Conservation (phyloP, 2,888 invertebrate species). For the Camptogramma bilineatum region DNA sequence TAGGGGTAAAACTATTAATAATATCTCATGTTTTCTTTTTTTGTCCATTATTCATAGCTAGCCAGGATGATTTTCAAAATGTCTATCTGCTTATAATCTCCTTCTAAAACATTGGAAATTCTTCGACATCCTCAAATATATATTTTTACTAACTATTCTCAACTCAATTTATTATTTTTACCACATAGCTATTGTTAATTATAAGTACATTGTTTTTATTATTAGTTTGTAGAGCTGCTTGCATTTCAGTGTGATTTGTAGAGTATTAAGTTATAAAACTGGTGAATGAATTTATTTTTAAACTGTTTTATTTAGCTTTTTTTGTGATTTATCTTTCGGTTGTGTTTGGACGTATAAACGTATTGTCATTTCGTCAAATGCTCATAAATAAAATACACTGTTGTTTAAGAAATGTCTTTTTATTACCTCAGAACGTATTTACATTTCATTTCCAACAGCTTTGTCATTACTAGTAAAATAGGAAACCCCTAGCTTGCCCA, state of each 20-base stretch:
- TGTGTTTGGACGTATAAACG: constrained; percentile 21
- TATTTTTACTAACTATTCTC: no score
- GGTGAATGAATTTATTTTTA: constrained; percentile 21
- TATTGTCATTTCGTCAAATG: neutral
- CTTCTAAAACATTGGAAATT: no score
- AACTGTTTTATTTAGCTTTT: no score
- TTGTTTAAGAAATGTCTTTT: constrained; percentile 4
- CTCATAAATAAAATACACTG: constrained; percentile 2
- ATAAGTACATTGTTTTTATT: constrained; percentile 21
- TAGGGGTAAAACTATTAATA: neutral
- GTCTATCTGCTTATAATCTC: no score
- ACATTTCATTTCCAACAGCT: neutral
- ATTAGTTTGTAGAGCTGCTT: constrained; percentile 22
- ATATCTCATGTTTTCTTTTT: neutral
- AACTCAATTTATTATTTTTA: neutral
- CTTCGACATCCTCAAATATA: no score
- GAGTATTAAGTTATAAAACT: constrained; percentile 13
- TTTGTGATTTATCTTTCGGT: constrained; percentile 29
- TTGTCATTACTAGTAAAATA: neutral
- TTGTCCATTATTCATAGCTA: neutral
- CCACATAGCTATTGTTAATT: neutral
- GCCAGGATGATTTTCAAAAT: neutral
- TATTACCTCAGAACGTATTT: neutral
- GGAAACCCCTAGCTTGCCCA: no score
- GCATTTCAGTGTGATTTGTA: constrained; percentile 26